Evolutionary conservation across 2,797 vertebrate genomes (phyloP), one percentile per base, ranked within the genome.

Genomic region (Sebastes iracundus): DNA sequence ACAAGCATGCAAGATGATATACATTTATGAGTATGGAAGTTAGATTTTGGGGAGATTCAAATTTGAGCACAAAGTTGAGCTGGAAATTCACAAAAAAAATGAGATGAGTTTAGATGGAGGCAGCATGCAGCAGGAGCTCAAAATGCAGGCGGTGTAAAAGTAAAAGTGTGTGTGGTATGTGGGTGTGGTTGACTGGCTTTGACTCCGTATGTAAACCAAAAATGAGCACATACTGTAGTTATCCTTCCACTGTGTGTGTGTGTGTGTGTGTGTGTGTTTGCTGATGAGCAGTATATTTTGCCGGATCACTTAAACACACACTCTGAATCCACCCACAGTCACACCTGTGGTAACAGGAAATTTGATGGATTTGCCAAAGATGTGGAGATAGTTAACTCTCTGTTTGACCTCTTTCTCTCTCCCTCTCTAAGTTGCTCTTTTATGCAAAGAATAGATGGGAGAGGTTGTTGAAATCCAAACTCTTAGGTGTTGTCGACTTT

Each of bases 321-420:
- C 65, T 35, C 56, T 49, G 42, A 69, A 66, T 79, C 76, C 52
- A 64, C 70, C 70, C 81, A 79, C 75, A 76, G 35, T 85, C 81
- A 82, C 87, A 89, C 88, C 85, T 85, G 81, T 87, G 78, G 77
- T 84, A 84, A 87, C 84, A 87, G 79, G 78, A 88, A 78, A 84
- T 81, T n/a, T 78, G 60, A 65, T 63, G 32, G 79, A 35, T 77
- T 77, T 83, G 77, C 86, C 70, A 80, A 85, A 87, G 64, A 81
- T 75, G 65, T 70, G 62, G 67, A 75, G 83, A 83, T 77, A 55
- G 62, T 53, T 28, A 74, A 70, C 71, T 75, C 35, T 32, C 27
- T 28, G n/a, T 59, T 71, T 77, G 59, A 75, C 76, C 66, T 60
- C 49, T 68, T 49, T 55, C 58, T 14, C 27, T 18, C 70, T 53